These are phyloP conservation scores for Bufotes viridis DNA, from an alignment of 2,797 vertebrate species.

Conservation along the genomic window DNA sequence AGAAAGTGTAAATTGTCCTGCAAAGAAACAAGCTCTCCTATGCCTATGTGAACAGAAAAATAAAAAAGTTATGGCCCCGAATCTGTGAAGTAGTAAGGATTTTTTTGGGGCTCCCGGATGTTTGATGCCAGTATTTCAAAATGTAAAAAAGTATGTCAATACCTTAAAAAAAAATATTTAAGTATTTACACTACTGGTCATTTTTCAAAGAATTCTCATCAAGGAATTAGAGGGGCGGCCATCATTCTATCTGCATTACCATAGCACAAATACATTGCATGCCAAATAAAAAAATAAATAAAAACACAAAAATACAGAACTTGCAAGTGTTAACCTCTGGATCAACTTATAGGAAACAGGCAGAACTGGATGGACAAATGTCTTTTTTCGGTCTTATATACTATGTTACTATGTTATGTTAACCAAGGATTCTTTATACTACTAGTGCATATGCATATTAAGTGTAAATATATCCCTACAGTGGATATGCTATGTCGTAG, in stretches of 20 bases:
- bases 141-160: background rate
- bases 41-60: no score
- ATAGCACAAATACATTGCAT: background rate
- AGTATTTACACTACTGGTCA: background rate
- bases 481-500: background rate
- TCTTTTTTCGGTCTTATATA: no score
- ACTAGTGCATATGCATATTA: background rate
- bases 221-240: background rate
- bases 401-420: no score
- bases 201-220: background rate
- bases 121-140: background rate
- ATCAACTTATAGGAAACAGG: no score
- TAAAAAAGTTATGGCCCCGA: no score
- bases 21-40: no score
- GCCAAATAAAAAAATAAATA: background rate
- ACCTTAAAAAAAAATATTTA: background rate
- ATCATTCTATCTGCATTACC: background rate
- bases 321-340: background rate
- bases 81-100: no score
- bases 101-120: background rate
- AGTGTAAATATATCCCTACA: conserved; percentile 19
- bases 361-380: no score
- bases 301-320: background rate
- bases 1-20: no score
- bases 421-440: conserved; percentile 12